A percentile compares a stretch with the other conserved stretches of the same genome.
Evolutionary conservation across 2,888 invertebrate species (phyloP).

Genomic region (Sinhomidia bicolor): DNA sequence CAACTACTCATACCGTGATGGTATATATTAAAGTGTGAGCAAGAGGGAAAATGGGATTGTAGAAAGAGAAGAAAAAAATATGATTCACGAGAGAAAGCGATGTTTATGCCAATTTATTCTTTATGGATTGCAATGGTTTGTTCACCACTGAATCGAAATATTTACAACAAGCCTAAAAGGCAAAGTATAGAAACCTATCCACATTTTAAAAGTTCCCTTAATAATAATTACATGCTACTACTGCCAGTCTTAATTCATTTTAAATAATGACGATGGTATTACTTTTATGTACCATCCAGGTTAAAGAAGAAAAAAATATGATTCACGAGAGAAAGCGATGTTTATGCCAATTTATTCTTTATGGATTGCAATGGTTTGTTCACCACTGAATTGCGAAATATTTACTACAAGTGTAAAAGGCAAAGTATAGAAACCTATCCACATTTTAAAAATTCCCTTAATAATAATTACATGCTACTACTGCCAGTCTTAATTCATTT

Average conservation of each 20-base stretch:
- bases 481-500: no score
- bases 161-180: background rate
- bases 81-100: background rate
- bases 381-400: background rate
- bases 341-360: background rate
- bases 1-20: background rate
- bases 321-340: background rate
- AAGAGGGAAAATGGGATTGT: background rate
- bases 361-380: background rate
- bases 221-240: no score
- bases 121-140: background rate
- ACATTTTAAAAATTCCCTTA: no score
- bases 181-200: background rate
- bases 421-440: background rate
- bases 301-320: background rate
- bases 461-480: no score
- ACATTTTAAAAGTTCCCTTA: no score
- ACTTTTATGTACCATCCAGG: background rate
- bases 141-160: background rate
- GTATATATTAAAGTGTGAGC: background rate
- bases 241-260: no score
- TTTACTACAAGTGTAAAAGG: background rate
- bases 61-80: background rate
- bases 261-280: background rate
- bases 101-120: background rate